phyloP scores from a whole-genome alignment of 2,888 invertebrate species.

The Kryphioiulus occultus region DNA sequence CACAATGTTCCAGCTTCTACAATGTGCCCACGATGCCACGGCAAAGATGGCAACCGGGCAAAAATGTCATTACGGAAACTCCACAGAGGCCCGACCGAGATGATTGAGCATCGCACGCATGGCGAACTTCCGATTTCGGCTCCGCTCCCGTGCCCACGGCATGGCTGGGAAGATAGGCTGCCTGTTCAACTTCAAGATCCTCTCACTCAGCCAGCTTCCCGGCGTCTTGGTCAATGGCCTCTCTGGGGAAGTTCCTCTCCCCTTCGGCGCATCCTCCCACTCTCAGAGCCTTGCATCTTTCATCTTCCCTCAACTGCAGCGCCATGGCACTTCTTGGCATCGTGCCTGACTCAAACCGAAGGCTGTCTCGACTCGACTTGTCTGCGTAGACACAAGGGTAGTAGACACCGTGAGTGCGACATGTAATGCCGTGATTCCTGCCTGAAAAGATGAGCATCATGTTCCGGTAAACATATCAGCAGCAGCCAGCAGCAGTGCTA shows the following conservation, averaged over 20 bases:
- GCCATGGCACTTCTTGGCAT: constrained; percentile 1
- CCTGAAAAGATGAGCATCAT: neutral
- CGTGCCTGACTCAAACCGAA: neutral
- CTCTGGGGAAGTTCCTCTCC: constrained; percentile 17
- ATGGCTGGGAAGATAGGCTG: neutral
- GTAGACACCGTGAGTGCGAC: neutral
- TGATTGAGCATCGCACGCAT: neutral
- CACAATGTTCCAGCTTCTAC: too few species aligned
- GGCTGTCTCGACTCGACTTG: neutral
- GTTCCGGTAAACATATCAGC: too few species aligned
- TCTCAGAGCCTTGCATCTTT: neutral
- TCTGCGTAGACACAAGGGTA: neutral
- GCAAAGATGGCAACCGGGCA: neutral
- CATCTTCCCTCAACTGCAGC: neutral
- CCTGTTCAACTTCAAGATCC: constrained; percentile 28
- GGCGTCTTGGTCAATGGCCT: constrained; percentile 28
- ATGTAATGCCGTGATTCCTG: neutral
- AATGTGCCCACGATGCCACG: neutral
- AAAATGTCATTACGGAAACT: neutral
- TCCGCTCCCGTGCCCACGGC: neutral
- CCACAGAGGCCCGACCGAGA: neutral
- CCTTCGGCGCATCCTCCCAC: neutral
- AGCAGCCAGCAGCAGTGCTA: too few species aligned
- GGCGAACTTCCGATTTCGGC: neutral
- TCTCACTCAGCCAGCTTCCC: neutral